Evolutionary conservation across 2,888 invertebrate genomes (phyloP), one percentile per base, ranked within the genome.

Genomic region (Agriopis leucophaearia): DNA sequence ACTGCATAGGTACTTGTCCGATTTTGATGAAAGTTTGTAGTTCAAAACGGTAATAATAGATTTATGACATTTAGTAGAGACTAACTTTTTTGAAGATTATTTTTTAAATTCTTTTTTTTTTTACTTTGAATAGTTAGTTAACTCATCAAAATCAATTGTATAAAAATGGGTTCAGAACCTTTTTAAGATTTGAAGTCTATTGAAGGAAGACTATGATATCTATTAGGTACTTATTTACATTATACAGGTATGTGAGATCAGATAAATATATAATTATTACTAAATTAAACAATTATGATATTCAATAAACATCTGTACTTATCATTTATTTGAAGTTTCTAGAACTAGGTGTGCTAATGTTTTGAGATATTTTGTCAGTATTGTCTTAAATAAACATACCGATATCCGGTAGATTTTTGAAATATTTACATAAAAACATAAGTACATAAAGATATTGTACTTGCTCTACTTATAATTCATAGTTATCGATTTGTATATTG

Each of bases 181-280:
- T 12, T 64, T 50, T 16, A 10, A 42, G 12, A 51, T 58, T 62
- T 16, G 55, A 45, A 64, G 54, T 56, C n/a, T 55, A 64, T 45
- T 15, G 60, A 56, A 69, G 68, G 68, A 69, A 64, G 64, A 69
- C 68, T 69, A 67, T 50, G 68, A 64, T 60, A 64, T 64, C 13
- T 36, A 54, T 45, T 62, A 16, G 38, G 12, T 47, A 35, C 15
- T 9, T 60, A 62, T 59, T 56, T 62, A 67, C 44, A 67, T 44
- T 62, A 54, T 58, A 42, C 38, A 55, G 18, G 55, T 47, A 55
- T 50, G 55, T 69, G 68, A 69, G 68, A 69, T 69, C 68, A 69
- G 47, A 57, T 16, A 27, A 64, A 55, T 57, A 69, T 8, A 51
- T 56, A 12, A 48, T 51, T 42, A 55, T 48, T 38, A 42, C 10